phyloP scores from a whole-genome alignment of 2,888 invertebrate genomes.

The Tinea semifulvella region DNA sequence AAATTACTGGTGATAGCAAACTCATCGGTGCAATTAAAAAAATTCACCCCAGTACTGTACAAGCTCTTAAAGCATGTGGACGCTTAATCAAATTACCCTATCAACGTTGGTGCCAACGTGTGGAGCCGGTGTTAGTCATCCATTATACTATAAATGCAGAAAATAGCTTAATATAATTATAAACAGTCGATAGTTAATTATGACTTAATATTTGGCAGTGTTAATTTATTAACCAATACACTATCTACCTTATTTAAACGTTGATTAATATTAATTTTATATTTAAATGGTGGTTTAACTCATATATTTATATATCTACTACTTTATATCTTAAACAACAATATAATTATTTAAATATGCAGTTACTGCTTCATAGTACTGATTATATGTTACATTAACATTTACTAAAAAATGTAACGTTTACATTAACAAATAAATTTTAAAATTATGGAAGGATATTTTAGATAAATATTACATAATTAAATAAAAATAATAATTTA shows the following conservation, averaged over 20 bases:
- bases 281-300: constrained; percentile 7
- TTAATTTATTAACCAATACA: constrained; percentile 35
- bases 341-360: not conserved
- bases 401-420: constrained; percentile 3
- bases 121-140: no score
- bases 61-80: no score
- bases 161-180: constrained; percentile 27
- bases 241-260: constrained; percentile 21
- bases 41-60: constrained; percentile 30
- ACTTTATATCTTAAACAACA: not conserved
- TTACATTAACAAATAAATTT: constrained; percentile 1
- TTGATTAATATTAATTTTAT: not conserved
- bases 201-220: constrained; percentile 56
- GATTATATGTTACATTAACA: no score
- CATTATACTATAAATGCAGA: constrained; percentile 25
- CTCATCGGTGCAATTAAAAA: not conserved
- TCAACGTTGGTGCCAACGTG: no score
- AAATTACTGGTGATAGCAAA: no score
- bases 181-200: not conserved
- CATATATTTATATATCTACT: not conserved
- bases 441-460: constrained; percentile 7
- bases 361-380: constrained; percentile 10
- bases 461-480: constrained; percentile 1
- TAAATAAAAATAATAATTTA: constrained; percentile 1
- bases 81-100: no score